Evolutionary conservation across 2,113 vertebrate species (phyloP), one percentile per base, ranked within the genome.

Genomic region (Merops nubicus): DNA sequence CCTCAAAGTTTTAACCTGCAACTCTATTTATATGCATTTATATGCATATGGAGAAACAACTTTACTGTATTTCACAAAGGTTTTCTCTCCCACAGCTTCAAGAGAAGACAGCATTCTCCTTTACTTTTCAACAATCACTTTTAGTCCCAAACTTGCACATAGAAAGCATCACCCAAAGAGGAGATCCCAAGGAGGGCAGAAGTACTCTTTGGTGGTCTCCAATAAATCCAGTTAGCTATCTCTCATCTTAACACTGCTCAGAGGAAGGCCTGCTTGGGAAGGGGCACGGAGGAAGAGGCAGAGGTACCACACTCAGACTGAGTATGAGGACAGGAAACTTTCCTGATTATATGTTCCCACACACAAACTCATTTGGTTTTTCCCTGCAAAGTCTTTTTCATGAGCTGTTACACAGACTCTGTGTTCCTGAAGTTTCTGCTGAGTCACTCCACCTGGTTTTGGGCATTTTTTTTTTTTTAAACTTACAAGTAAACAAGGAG

Each of bases 361-460:
- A 48, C 38, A 87, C 18, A 91, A 73, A 79, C 45, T 73, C 5
- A 6, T 42, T 57, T 1, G 7, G 20, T 1, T 34, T 81, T 85
- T 62, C n/a, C 51, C 85, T 77, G 76, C 56, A 64, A 89, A 96
- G 68, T 31, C 86, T 80, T 84, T 70, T 84, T 67, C 84, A 33
- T 34, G 64, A 95, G 73, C 79, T 94, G 36, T 79, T 93, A 88
- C 36, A 34, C 10, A 81, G 78, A 85, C 59, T 50, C 20, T 72
- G 50, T 54, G 65, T 78, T 77, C 95, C 68, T 83, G 26, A 91
- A 91, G 60, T 93, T 97, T 95, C 85, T 97, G 96, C 93, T 91
- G 93, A 97, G 93, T 97, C 96, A 97, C 65, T 91, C 95, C 88
- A 95, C 96, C 95, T 96, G 93, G 95, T 92, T 91, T 82, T 84